A percentile compares a stretch with the other conserved stretches of the same genome.
phyloP scores from a whole-genome alignment of 2,888 invertebrate genomes.

The Drosophila atripex region DNA sequence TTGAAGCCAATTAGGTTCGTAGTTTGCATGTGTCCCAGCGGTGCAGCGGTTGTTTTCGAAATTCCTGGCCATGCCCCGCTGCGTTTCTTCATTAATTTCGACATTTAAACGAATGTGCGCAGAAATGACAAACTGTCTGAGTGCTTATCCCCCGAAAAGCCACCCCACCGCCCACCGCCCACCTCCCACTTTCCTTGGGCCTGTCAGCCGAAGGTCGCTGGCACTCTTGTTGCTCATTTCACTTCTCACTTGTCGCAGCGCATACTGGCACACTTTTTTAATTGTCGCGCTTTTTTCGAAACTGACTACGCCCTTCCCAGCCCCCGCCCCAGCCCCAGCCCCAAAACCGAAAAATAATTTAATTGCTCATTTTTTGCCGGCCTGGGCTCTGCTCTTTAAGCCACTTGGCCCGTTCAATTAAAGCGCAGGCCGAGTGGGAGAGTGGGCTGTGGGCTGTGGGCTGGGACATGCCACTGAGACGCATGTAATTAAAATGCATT shows the following conservation, averaged over 20 bases:
- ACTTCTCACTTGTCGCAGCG: slow-evolving; percentile 24
- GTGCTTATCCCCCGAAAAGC: slow-evolving; percentile 5
- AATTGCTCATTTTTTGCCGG: slow-evolving; percentile 51
- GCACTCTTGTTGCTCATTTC: slow-evolving; percentile 13
- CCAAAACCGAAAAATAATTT: slow-evolving; percentile 35
- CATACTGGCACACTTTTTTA: slow-evolving; percentile 43
- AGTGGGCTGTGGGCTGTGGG: not conserved
- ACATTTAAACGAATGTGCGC: slow-evolving; percentile 39
- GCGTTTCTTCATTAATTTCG: slow-evolving; percentile 38
- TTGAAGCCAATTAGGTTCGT: slow-evolving; percentile 42
- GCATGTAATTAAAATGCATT: slow-evolving; percentile 73
- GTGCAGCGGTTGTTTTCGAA: slow-evolving; percentile 1
- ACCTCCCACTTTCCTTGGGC: slow-evolving; percentile 18
- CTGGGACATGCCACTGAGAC: slow-evolving; percentile 55
- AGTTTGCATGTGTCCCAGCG: slow-evolving; percentile 8
- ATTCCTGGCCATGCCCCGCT: slow-evolving; percentile 1
- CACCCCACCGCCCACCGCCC: not conserved
- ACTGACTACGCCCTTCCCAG: slow-evolving; percentile 20
- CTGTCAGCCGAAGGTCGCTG: slow-evolving; percentile 53
- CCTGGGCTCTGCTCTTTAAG: slow-evolving; percentile 45
- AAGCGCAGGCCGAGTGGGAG: slow-evolving; percentile 28
- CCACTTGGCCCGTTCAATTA: slow-evolving; percentile 54
- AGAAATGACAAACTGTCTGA: slow-evolving; percentile 38
- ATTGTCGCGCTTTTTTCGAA: slow-evolving; percentile 20
- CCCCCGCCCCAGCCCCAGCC: not conserved